Percentiles rank a stretch among this genome's conserved stretches.
These are phyloP conservation scores for Trogon melanurus DNA, from an alignment of 2,113 vertebrate genomes.

Conservation along the genomic window DNA sequence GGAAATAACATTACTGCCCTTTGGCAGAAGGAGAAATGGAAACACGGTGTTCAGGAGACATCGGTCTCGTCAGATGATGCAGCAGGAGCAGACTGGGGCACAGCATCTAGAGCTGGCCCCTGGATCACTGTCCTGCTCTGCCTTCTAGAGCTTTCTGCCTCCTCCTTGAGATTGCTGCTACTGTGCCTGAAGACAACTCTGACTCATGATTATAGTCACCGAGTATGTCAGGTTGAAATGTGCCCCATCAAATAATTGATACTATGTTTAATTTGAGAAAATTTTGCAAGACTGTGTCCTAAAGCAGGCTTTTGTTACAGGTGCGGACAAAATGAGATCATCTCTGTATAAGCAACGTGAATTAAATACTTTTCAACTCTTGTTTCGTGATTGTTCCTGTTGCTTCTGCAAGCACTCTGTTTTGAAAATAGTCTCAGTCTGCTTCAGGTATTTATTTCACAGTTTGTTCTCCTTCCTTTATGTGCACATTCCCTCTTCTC, in stretches of 20 bases:
- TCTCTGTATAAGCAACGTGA: background rate
- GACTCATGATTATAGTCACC: background rate
- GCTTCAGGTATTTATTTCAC: background rate
- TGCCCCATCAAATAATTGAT: background rate
- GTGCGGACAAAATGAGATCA: background rate
- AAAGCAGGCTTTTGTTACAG: background rate
- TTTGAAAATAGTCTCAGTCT: background rate
- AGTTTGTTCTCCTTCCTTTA: background rate
- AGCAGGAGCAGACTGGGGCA: background rate
- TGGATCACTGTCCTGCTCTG: background rate
- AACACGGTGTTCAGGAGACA: background rate
- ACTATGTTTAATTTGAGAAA: background rate
- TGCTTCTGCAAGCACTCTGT: background rate
- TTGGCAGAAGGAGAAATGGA: slow-evolving; percentile 19
- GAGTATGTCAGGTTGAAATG: background rate
- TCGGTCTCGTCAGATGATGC: background rate
- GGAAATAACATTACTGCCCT: slow-evolving; percentile 50
- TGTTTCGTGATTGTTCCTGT: background rate
- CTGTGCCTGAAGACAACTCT: background rate
- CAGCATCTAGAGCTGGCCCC: background rate
- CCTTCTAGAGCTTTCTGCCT: background rate
- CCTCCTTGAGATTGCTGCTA: background rate
- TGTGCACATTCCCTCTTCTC: background rate
- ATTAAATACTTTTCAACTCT: background rate
- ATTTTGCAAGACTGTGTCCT: background rate